These are phyloP conservation scores for Melanargia galathea DNA, from an alignment of 2,888 invertebrate species.

Conservation along the genomic window DNA sequence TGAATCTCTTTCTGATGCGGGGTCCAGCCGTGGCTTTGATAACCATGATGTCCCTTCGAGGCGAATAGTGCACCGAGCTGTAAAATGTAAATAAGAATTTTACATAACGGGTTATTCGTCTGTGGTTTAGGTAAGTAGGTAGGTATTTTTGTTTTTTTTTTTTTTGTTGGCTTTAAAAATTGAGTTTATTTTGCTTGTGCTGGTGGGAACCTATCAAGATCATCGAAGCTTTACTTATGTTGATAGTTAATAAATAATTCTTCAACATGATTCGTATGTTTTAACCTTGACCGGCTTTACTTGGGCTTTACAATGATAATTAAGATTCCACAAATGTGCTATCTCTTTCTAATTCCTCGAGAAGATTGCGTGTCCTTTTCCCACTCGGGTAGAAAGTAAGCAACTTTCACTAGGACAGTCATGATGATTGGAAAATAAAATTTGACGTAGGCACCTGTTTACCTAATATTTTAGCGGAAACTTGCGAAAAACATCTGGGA, in stretches of 20 bases:
- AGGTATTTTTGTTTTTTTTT: too few species aligned
- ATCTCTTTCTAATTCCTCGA: constrained; percentile 36
- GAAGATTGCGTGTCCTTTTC: constrained; percentile 40
- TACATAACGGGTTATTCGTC: neutral
- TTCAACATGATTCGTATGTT: too few species aligned
- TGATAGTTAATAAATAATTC: too few species aligned
- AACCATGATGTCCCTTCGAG: constrained; percentile 52
- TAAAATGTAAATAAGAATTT: constrained; percentile 36
- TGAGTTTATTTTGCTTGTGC: too few species aligned
- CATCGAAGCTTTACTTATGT: too few species aligned
- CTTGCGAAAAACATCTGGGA: neutral
- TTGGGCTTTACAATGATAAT: neutral
- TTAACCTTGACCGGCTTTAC: constrained; percentile 23
- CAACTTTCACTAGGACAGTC: constrained; percentile 43
- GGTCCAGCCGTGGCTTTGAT: constrained; percentile 54
- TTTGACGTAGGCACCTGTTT: neutral
- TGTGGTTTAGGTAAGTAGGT: neutral
- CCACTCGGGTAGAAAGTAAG: constrained; percentile 43
- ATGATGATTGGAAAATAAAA: neutral
- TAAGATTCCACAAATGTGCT: constrained; percentile 17
- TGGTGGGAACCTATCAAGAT: too few species aligned
- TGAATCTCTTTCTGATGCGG: constrained; percentile 72
- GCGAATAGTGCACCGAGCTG: constrained; percentile 68
- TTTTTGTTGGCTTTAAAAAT: too few species aligned
- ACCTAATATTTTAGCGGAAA: neutral